Evolutionary conservation across 1,140 invertebrate genomes (phyloP).

Genomic region (Diuraphis noxia): DNA sequence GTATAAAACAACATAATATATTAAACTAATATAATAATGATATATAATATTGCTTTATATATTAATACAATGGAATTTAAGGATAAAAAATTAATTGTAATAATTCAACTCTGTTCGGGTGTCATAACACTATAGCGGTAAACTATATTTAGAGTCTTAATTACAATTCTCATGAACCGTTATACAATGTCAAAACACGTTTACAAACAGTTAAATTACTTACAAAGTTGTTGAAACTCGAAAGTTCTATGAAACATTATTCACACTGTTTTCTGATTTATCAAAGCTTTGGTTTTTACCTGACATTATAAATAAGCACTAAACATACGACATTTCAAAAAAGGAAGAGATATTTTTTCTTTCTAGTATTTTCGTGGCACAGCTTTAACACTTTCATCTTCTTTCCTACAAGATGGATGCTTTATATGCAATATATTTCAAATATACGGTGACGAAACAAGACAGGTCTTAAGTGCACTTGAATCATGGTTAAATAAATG

Average conservation of each 20-base stretch:
- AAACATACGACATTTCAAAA: background rate
- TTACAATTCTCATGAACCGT: background rate
- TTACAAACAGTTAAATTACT: conserved; percentile 36
- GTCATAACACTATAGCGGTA: background rate
- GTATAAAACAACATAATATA: background rate
- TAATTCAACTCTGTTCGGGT: background rate
- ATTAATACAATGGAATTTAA: background rate
- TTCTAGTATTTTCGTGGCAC: background rate
- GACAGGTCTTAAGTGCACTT: background rate
- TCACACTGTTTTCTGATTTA: conserved; percentile 13
- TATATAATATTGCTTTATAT: background rate
- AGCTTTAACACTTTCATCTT: background rate
- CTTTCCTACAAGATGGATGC: background rate
- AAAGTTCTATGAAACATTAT: conserved; percentile 12
- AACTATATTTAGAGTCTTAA: conserved; percentile 9
- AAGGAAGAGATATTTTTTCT: background rate
- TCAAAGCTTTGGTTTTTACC: conserved; percentile 8
- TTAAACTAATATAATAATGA: background rate
- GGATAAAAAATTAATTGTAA: background rate
- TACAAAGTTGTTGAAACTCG: conserved; percentile 26
- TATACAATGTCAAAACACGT: conserved; percentile 5
- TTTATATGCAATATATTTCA: background rate
- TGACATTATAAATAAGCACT: background rate
- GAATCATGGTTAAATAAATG: conserved; percentile 13
- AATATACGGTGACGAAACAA: background rate